Evolutionary conservation across 2,888 invertebrate genomes (phyloP).

Genomic region (Platycheirus albimanus): DNA sequence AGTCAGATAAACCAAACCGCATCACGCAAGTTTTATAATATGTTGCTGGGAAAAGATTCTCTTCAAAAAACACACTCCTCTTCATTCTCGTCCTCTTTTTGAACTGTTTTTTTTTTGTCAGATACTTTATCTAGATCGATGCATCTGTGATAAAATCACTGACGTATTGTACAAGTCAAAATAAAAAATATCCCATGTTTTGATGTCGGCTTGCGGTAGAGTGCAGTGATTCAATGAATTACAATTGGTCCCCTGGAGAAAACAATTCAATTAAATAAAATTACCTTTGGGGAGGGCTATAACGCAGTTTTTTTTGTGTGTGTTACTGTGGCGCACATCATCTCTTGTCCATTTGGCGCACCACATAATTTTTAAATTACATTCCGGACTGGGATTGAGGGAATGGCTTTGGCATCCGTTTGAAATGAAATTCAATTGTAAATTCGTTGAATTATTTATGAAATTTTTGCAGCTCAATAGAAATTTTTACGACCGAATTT

Average conservation of each 20-base stretch:
- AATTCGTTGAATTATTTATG: conserved; percentile 66
- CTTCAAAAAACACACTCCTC: background rate
- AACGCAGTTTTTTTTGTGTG: conserved; percentile 24
- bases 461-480: conserved; percentile 1
- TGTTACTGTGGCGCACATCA: background rate
- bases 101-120: background rate
- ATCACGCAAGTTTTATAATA: conserved; percentile 19
- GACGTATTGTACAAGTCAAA: too few relatives aligned
- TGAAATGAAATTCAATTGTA: conserved; percentile 51
- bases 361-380: conserved; percentile 17
- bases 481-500: background rate
- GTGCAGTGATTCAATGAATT: conserved; percentile 56
- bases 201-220: conserved; percentile 4
- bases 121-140: conserved; percentile 50
- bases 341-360: conserved; percentile 2
- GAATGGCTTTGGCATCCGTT: conserved; percentile 17
- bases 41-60: conserved; percentile 25
- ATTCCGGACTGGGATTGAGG: background rate
- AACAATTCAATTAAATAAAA: conserved; percentile 70
- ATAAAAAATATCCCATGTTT: conserved; percentile 24
- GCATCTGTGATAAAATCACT: too few relatives aligned
- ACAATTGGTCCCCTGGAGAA: conserved; percentile 57
- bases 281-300: conserved; percentile 59
- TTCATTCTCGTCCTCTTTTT: too few relatives aligned
- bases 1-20: background rate